Evolutionary conservation across 2,113 vertebrate genomes (phyloP).

Genomic region (Hippocampus barbouri): DNA sequence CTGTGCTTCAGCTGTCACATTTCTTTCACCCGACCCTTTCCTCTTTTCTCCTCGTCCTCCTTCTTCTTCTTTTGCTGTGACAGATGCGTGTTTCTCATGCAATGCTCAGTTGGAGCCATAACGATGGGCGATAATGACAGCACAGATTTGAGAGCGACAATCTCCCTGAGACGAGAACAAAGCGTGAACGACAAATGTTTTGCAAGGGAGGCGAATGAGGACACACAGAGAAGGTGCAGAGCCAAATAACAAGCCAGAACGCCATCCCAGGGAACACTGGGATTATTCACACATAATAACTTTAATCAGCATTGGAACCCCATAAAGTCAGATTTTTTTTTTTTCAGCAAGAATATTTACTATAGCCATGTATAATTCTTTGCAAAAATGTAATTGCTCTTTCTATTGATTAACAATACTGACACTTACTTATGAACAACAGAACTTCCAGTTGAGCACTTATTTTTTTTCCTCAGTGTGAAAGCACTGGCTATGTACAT

Average conservation of each 20-base stretch:
- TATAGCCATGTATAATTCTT: constrained; percentile 76
- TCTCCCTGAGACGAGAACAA: constrained; percentile 57
- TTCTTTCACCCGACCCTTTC: constrained; percentile 40
- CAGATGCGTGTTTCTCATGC: constrained; percentile 53
- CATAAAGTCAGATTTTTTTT: constrained; percentile 70
- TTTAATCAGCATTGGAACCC: constrained; percentile 74
- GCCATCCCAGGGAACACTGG: constrained; percentile 40
- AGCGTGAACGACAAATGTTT: constrained; percentile 37
- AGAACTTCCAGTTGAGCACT: constrained; percentile 69
- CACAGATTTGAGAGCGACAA: constrained; percentile 55
- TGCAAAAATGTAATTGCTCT: constrained; percentile 72
- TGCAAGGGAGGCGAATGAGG: constrained; percentile 14
- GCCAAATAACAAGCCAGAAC: constrained; percentile 36
- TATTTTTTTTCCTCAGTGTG: constrained; percentile 62
- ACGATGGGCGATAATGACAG: constrained; percentile 62
- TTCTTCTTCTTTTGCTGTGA: constrained; percentile 19
- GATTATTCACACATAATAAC: constrained; percentile 72
- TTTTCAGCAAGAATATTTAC: constrained; percentile 71
- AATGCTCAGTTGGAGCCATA: constrained; percentile 50
- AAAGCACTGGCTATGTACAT: constrained; percentile 78
- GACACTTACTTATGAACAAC: constrained; percentile 75
- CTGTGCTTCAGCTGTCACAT: constrained; percentile 68
- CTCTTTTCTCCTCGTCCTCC: not conserved
- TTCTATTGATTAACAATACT: constrained; percentile 76
- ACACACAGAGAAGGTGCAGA: not conserved